Evolutionary conservation across 2,888 invertebrate genomes (phyloP).

Genomic region (Tinea trinotella): DNA sequence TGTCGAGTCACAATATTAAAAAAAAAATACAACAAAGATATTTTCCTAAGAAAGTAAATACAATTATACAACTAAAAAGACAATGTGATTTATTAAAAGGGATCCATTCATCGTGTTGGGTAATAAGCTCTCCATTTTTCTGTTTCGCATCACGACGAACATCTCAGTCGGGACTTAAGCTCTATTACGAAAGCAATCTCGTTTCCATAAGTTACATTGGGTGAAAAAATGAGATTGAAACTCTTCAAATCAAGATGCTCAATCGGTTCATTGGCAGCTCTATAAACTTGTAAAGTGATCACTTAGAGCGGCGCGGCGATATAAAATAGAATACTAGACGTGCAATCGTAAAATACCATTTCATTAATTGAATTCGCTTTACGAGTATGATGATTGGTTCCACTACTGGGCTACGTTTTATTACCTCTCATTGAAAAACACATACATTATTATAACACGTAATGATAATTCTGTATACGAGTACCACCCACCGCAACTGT

Average conservation of each 20-base stretch:
- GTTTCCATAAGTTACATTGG: conserved; percentile 14
- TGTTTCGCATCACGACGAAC: conserved; percentile 4
- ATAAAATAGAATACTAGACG: neutral
- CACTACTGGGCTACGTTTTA: neutral
- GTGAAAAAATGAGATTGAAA: neutral
- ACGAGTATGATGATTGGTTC: conserved; percentile 5
- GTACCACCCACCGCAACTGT: no score
- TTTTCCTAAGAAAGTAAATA: neutral
- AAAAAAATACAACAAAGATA: no score
- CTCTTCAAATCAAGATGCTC: conserved; percentile 6
- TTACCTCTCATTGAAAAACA: neutral
- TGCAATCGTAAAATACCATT: conserved; percentile 5
- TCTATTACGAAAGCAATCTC: conserved; percentile 14
- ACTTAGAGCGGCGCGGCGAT: neutral
- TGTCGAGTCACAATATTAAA: no score
- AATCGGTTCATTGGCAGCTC: neutral
- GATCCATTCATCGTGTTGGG: conserved; percentile 5
- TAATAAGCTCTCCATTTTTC: neutral
- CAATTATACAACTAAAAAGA: neutral
- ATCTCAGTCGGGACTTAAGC: neutral
- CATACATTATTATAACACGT: neutral
- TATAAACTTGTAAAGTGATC: conserved; percentile 9
- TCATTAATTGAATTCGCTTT: conserved; percentile 8
- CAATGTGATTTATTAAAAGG: conserved; percentile 1
- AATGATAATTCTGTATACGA: no score